These are phyloP conservation scores for Leptinotarsa undecemlineata DNA, from an alignment of 1,140 invertebrate species.

Conservation along the genomic window DNA sequence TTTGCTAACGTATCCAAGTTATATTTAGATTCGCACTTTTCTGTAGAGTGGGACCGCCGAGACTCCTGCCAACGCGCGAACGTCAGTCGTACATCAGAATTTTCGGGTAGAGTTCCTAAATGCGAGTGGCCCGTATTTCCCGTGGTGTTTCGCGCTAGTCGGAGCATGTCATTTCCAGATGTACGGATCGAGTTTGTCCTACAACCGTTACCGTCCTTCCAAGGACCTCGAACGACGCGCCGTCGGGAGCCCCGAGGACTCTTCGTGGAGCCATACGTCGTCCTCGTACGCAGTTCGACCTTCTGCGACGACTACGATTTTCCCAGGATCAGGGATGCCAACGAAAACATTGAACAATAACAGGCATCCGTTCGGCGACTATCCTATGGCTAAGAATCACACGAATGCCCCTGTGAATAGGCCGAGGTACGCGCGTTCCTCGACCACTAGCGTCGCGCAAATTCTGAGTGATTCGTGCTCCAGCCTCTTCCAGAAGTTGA, in stretches of 20 bases:
- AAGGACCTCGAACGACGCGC: constrained; percentile 40
- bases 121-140: background rate
- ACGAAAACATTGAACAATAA: constrained; percentile 8
- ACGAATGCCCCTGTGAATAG: constrained; percentile 57
- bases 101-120: constrained; percentile 14
- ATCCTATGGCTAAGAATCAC: constrained; percentile 39
- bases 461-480: constrained; percentile 82
- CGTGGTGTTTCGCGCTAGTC: constrained; percentile 16
- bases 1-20: constrained; percentile 33
- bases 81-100: constrained; percentile 22
- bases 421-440: constrained; percentile 72
- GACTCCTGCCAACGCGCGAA: constrained; percentile 21
- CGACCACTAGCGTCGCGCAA: constrained; percentile 83
- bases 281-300: constrained; percentile 22
- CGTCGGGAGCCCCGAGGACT: constrained; percentile 25
- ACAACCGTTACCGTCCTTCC: constrained; percentile 44
- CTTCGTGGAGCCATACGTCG: constrained; percentile 31
- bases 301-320: constrained; percentile 25
- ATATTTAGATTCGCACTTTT: constrained; percentile 56
- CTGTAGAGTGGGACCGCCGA: constrained; percentile 43
- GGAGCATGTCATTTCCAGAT: constrained; percentile 39
- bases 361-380: constrained; percentile 35
- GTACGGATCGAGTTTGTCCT: constrained; percentile 47
- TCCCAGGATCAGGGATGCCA: constrained; percentile 17
- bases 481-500: constrained; percentile 76